Evolutionary conservation across 1,140 invertebrate species (phyloP).

Genomic region (Oncopodura yosiiana): DNA sequence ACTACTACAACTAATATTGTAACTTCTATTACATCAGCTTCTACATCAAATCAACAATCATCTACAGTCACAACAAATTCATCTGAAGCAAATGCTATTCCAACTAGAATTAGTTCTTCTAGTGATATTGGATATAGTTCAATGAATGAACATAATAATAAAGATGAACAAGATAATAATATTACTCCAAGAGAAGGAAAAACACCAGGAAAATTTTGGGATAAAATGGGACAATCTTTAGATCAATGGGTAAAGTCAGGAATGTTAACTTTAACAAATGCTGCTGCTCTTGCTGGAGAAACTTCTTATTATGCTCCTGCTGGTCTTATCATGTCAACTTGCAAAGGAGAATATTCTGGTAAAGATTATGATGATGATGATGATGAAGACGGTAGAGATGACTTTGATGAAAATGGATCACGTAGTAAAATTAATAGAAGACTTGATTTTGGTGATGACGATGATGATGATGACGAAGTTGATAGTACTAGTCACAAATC

Average conservation of each 20-base stretch:
- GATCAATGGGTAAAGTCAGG: conserved; percentile 34
- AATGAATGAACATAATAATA: conserved; percentile 41
- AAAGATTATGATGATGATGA: background rate
- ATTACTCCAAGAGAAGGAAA: conserved; percentile 18
- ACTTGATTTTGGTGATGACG: conserved; percentile 24
- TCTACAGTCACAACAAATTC: no score
- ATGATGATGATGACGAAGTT: background rate
- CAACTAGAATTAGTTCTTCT: conserved; percentile 28
- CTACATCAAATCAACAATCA: no score
- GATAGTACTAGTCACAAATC: no score
- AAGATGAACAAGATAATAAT: conserved; percentile 20
- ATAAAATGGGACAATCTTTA: conserved; percentile 32
- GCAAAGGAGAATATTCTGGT: conserved; percentile 19
- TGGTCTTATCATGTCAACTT: conserved; percentile 27
- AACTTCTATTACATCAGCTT: background rate
- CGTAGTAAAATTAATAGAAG: conserved; percentile 7
- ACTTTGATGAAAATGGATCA: conserved; percentile 13
- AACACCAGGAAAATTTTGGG: conserved; percentile 25
- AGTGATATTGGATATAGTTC: conserved; percentile 46
- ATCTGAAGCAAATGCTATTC: no score
- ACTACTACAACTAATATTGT: background rate
- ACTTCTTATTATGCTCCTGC: conserved; percentile 32
- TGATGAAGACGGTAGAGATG: conserved; percentile 14
- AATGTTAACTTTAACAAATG: conserved; percentile 18
- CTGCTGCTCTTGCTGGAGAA: conserved; percentile 23